These are phyloP conservation scores for Hirtodrosophila histrioides DNA, from an alignment of 2,888 invertebrate genomes.

Conservation along the genomic window DNA sequence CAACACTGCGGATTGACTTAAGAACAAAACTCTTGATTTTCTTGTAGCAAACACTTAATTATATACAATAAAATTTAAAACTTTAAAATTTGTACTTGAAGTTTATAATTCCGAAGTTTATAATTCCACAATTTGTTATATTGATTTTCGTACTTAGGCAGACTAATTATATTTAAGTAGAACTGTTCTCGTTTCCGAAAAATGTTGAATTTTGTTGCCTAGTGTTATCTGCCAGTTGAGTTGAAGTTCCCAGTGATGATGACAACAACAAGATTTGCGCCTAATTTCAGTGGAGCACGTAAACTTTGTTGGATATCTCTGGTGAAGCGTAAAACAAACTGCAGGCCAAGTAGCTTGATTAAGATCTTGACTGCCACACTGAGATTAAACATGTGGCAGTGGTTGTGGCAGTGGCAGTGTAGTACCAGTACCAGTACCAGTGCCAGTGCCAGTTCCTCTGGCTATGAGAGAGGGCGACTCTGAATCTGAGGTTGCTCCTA, in stretches of 20 bases:
- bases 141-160: too few relatives aligned
- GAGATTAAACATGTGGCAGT: slow-evolving; percentile 68
- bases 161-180: too few relatives aligned
- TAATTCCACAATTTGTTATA: too few relatives aligned
- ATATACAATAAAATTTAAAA: too few relatives aligned
- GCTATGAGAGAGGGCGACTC: slow-evolving; percentile 34
- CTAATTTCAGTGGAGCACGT: slow-evolving; percentile 75
- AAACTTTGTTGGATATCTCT: slow-evolving; percentile 59
- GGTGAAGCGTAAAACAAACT: slow-evolving; percentile 57
- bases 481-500: slow-evolving; percentile 42
- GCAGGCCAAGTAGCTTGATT: slow-evolving; percentile 62
- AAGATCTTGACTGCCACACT: slow-evolving; percentile 71
- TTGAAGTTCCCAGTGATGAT: slow-evolving; percentile 32
- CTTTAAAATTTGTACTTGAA: too few relatives aligned
- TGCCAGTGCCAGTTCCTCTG: slow-evolving; percentile 13
- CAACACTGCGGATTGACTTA: too few relatives aligned
- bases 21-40: too few relatives aligned
- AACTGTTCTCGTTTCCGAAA: too few relatives aligned
- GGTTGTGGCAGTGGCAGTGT: slow-evolving; percentile 5
- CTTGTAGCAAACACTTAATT: too few relatives aligned
- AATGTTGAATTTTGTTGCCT: too few relatives aligned
- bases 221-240: slow-evolving; percentile 6
- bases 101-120: too few relatives aligned
- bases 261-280: slow-evolving; percentile 68
- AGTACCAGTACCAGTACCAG: slow-evolving; percentile 26